A percentile compares a stretch with the other conserved stretches of the same genome.
phyloP scores from a whole-genome alignment of 2,888 invertebrate genomes.

The Amiota communis region DNA sequence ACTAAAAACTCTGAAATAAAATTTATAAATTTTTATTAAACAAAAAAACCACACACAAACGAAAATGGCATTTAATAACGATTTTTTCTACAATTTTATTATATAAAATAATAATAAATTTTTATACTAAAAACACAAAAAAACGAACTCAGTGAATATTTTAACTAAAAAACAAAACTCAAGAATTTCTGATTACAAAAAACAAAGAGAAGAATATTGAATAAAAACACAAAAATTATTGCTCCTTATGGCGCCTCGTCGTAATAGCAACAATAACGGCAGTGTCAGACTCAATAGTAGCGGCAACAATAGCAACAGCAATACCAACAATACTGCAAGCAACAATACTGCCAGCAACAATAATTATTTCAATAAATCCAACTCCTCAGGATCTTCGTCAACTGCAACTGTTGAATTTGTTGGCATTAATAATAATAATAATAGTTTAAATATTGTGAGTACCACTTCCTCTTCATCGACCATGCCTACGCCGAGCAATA shows the following conservation, averaged over 20 bases:
- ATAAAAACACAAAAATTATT: conserved; percentile 46
- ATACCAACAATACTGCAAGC: too few species aligned
- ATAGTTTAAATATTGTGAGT: too few species aligned
- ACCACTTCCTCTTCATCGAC: background rate
- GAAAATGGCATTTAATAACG: too few species aligned
- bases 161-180: conserved; percentile 20
- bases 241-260: conserved; percentile 75
- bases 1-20: conserved; percentile 14
- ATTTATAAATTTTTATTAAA: conserved; percentile 12
- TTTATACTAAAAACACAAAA: background rate
- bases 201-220: conserved; percentile 36
- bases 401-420: too few species aligned
- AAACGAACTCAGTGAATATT: conserved; percentile 25
- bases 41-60: too few species aligned
- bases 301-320: conserved; percentile 61
- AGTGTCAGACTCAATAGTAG: background rate
- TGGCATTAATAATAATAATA: too few species aligned
- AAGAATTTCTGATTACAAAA: background rate
- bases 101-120: conserved; percentile 5
- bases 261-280: conserved; percentile 70
- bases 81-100: too few species aligned
- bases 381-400: too few species aligned
- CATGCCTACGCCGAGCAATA: conserved; percentile 27
- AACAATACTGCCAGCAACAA: conserved; percentile 33
- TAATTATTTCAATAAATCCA: conserved; percentile 49